Percentiles rank a stretch among this genome's conserved stretches.
Evolutionary conservation across 2,113 vertebrate species (phyloP).

Genomic region (Dicentrarchus labrax): DNA sequence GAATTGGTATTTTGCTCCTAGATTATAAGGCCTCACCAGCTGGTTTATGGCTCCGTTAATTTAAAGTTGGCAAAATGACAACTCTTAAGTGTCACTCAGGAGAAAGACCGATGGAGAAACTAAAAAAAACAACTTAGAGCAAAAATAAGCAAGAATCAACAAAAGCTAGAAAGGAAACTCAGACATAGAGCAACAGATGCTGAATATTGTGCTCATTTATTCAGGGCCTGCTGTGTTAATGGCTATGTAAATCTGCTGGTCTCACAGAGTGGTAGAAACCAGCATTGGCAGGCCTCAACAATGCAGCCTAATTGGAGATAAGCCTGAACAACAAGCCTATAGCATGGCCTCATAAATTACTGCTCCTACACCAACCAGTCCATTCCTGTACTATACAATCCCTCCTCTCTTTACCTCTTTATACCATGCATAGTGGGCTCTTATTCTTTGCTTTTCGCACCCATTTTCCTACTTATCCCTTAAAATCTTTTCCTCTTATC

Average conservation of each 20-base stretch:
- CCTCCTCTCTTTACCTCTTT: slow-evolving; percentile 22
- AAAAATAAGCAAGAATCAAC: slow-evolving; percentile 56
- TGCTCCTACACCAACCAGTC: slow-evolving; percentile 43
- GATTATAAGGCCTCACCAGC: slow-evolving; percentile 60
- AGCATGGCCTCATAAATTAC: slow-evolving; percentile 80
- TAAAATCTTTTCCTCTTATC: slow-evolving; percentile 14
- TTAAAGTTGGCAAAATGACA: slow-evolving; percentile 69
- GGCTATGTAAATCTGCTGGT: slow-evolving; percentile 78
- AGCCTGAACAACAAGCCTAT: slow-evolving; percentile 82
- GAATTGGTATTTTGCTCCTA: slow-evolving; percentile 26
- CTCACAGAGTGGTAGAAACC: slow-evolving; percentile 74
- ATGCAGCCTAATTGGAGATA: slow-evolving; percentile 85
- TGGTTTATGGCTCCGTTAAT: slow-evolving; percentile 64
- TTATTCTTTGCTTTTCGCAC: slow-evolving; percentile 11
- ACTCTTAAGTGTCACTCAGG: slow-evolving; percentile 37
- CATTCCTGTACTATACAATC: slow-evolving; percentile 6
- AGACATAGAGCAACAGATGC: slow-evolving; percentile 70
- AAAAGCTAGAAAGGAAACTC: slow-evolving; percentile 50
- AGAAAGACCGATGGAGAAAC: slow-evolving; percentile 27
- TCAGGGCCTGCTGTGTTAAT: slow-evolving; percentile 78
- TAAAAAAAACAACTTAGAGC: slow-evolving; percentile 17
- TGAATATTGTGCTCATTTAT: slow-evolving; percentile 79
- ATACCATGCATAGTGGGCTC: background rate
- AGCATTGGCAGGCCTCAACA: slow-evolving; percentile 78
- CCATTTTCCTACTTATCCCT: slow-evolving; percentile 14